A percentile compares a stretch with the other conserved stretches of the same genome.
Evolutionary conservation across 2,797 vertebrate genomes (phyloP).

Genomic region (Poeciliopsis turneri): DNA sequence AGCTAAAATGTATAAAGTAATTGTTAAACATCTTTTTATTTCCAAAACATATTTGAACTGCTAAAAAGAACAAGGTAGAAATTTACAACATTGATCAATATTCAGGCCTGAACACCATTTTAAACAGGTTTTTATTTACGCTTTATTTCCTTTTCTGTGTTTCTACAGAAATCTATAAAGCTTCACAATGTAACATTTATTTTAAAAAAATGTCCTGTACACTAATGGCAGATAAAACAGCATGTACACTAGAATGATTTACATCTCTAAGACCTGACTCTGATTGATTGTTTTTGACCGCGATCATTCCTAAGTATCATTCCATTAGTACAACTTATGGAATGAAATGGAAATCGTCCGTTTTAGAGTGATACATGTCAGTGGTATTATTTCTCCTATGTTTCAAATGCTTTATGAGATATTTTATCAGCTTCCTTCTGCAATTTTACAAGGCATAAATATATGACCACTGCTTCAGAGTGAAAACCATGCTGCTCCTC

Average conservation of each 20-base stretch:
- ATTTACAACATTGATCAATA: neutral
- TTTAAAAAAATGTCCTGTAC: neutral
- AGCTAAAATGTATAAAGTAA: neutral
- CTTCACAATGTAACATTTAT: neutral
- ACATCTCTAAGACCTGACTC: too few relatives aligned
- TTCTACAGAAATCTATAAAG: neutral
- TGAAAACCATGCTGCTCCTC: neutral
- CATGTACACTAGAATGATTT: too few relatives aligned
- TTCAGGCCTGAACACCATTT: neutral
- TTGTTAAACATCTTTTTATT: neutral
- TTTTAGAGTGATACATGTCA: neutral
- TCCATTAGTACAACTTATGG: too few relatives aligned
- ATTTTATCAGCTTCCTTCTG: neutral
- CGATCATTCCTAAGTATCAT: neutral
- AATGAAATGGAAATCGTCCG: neutral
- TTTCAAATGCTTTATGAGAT: neutral
- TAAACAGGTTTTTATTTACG: neutral
- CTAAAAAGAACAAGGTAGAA: neutral
- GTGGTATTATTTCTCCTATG: neutral
- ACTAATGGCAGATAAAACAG: too few relatives aligned
- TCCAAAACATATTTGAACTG: neutral
- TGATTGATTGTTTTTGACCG: too few relatives aligned
- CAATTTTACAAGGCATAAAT: neutral
- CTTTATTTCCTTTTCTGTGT: neutral
- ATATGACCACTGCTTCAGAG: neutral